Evolutionary conservation across 2,888 invertebrate genomes (phyloP).

Genomic region (Portevinia maculata): DNA sequence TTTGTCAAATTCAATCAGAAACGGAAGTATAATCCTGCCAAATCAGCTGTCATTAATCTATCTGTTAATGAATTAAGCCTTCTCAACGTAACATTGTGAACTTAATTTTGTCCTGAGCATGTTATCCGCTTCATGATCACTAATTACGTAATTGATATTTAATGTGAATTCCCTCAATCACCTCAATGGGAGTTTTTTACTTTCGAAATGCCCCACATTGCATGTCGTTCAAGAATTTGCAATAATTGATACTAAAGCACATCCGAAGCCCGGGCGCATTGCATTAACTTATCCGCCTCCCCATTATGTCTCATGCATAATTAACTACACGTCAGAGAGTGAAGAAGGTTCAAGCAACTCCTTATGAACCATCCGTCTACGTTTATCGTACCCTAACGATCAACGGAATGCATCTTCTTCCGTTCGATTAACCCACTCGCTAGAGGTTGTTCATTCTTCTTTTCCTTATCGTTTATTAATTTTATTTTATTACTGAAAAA

Average conservation of each 20-base stretch:
- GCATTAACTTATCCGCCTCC: conserved; percentile 11
- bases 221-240: conserved; percentile 46
- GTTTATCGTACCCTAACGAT: neutral
- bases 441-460: neutral
- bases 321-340: conserved; percentile 22
- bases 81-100: neutral
- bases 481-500: conserved; percentile 21
- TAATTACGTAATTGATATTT: conserved; percentile 23
- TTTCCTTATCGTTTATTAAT: conserved; percentile 8
- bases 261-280: conserved; percentile 8
- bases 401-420: conserved; percentile 64
- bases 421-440: conserved; percentile 59
- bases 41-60: too few relatives aligned
- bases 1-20: too few relatives aligned
- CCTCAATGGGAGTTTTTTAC: conserved; percentile 15
- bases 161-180: neutral
- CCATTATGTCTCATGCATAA: conserved; percentile 52
- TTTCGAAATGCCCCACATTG: conserved; percentile 21
- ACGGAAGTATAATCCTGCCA: too few relatives aligned
- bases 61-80: too few relatives aligned
- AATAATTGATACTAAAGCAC: conserved; percentile 27
- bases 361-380: neutral
- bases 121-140: neutral
- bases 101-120: too few relatives aligned
- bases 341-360: conserved; percentile 26